phyloP scores from a whole-genome alignment of 2,888 invertebrate genomes.

The Escarpia spicata region DNA sequence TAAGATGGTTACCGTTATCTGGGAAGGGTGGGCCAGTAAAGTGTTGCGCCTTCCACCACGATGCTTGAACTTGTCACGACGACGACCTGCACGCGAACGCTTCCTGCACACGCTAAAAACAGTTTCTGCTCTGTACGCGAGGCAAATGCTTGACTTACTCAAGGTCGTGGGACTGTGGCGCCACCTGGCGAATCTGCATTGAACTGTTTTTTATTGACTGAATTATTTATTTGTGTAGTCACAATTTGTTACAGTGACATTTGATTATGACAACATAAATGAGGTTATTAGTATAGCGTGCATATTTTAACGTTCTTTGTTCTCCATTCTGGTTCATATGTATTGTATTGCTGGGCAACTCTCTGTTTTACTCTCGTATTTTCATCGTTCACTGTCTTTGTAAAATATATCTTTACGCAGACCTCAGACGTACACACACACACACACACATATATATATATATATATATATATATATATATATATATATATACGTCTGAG shows the following conservation, averaged over 20 bases:
- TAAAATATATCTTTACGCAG: too few relatives aligned
- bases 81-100: not conserved
- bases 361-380: too few relatives aligned
- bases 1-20: not conserved
- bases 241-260: not conserved
- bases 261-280: not conserved
- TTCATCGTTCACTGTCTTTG: too few relatives aligned
- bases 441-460: too few relatives aligned
- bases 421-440: too few relatives aligned
- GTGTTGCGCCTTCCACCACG: not conserved
- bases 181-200: not conserved
- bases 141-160: not conserved
- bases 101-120: not conserved
- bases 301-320: too few relatives aligned
- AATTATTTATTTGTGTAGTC: slow-evolving; percentile 11
- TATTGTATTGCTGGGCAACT: too few relatives aligned
- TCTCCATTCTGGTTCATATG: too few relatives aligned
- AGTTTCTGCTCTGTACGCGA: not conserved
- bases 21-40: not conserved
- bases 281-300: too few relatives aligned
- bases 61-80: not conserved
- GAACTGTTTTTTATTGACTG: not conserved
- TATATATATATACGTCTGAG: too few relatives aligned
- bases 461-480: too few relatives aligned
- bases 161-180: not conserved